Base-by-base conservation (phyloP, 2,797 vertebrate species). In the Chanos chanos region DNA sequence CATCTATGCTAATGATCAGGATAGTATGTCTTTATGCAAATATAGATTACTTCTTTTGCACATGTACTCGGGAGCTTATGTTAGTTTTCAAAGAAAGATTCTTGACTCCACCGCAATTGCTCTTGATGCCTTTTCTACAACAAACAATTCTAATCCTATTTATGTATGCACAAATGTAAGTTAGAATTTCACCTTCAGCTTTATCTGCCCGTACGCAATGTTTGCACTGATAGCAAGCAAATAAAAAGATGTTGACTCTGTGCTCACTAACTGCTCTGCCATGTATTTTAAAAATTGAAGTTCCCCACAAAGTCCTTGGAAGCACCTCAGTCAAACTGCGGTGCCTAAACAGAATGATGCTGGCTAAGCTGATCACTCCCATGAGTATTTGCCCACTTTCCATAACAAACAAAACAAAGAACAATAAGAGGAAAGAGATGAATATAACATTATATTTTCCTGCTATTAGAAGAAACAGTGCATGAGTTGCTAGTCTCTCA, bases 261-360 rank as follows among this genome's bases (percentile, higher is more conserved):
- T 13, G 16, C 7, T 61, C 22, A 41, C 56, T 50, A 64, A 52
- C 25, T 10, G 47, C 39, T 40, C 51, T 27, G 13, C 34, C 3
- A 3, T 21, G n/a, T n/a, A n/a, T 51, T 53, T 36, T 16, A 31
- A 15, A 61, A 61, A 65, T 44, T 56, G 43, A 56, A 68, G 51
- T 41, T 41, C 15, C 21, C 52, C 39, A 15, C 21, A 8, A 49
- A 56, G 33, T 70, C 34, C 52, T 30, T 13, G 36, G 47, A 66
- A 64, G 33, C 15, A 15, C 15, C 41, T 49, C 28, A 31, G 21
- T 56, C 21, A 61, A 40, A 50, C 25, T 31, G 30, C 30, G 19
- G 53, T 37, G 24, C 6, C 45, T 45, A 34, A 62, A 43, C 18
- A 40, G 19, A 62, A 57, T 13, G 12, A 40, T 51, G 40, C 66